Evolutionary conservation across 2,888 invertebrate genomes (phyloP), one percentile per base, ranked within the genome.

Genomic region (Diarsia brunnea): DNA sequence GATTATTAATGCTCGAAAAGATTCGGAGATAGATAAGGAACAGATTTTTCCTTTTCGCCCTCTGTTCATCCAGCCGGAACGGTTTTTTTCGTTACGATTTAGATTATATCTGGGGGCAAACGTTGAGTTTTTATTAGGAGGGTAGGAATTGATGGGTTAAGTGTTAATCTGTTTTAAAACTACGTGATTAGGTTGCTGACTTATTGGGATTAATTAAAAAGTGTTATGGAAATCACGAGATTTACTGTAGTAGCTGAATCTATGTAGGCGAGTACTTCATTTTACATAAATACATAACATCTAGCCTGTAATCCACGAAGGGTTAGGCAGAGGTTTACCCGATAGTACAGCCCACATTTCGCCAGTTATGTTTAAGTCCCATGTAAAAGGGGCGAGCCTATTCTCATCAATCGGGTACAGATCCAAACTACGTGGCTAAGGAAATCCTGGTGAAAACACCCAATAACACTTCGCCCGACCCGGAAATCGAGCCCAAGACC

Each of bases 1-100:
- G 70, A 73, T 84, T 84, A 84, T 79, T 75, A 82, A 85, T 85
- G 84, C 73, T 73, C 60, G 73, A 55, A 65, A 75, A 83, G 84
- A 83, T 83, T 74, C 51, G 55, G 70, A 58, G 75, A 71, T 73
- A 65, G 79, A 79, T 79, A 73, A 61, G 64, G 65, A 73, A 69
- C 75, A 78, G 75, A 73, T 83, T 79, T 78, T 85, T 83, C 69
- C 49, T 81, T 70, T 77, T 69, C 24, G 12, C 68, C 58, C 64
- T 63, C 63, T 69, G 68, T 67, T 83, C 79, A 79, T 73, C 69
- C 71, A 53, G 65, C 72, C 64, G 73, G 43, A 66, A 69, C 8
- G 65, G 38, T 55, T 83, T 84, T 83, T 85, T 76, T 66, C 49
- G 31, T 31, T 70, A 75, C 70, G 38, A 70, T 73, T 68, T 58